These are phyloP conservation scores for Helicoverpa zea DNA, from an alignment of 1,140 invertebrate genomes.

Conservation along the genomic window DNA sequence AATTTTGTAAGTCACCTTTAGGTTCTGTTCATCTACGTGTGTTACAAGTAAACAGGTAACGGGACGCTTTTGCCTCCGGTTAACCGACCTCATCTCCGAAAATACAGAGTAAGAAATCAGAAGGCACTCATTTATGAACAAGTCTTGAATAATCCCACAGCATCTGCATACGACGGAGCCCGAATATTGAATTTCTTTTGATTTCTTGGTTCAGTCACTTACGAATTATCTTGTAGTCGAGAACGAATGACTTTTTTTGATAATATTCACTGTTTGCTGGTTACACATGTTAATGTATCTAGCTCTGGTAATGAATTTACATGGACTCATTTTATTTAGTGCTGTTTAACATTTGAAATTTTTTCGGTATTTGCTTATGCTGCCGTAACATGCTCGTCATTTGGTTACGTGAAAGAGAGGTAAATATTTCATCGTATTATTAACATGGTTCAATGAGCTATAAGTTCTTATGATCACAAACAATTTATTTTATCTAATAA, in stretches of 20 bases:
- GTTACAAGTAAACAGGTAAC: neutral
- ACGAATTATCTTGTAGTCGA: neutral
- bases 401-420: constrained; percentile 14
- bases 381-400: neutral
- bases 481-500: constrained; percentile 7
- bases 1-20: constrained; percentile 19
- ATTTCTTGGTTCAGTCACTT: constrained; percentile 14
- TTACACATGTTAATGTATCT: neutral
- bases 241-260: neutral
- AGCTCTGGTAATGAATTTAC: neutral
- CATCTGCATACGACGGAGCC: neutral
- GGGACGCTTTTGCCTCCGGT: neutral
- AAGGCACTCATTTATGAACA: neutral
- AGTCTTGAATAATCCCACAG: constrained; percentile 3
- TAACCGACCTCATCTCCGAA: neutral
- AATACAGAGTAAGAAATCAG: neutral
- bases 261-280: neutral
- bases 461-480: neutral
- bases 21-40: neutral
- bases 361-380: neutral
- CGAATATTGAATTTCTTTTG: constrained; percentile 15
- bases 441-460: neutral
- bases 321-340: neutral
- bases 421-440: constrained; percentile 24
- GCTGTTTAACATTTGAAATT: neutral